Evolutionary conservation across 2,113 vertebrate species (phyloP).

Genomic region (Chionomys nivalis): DNA sequence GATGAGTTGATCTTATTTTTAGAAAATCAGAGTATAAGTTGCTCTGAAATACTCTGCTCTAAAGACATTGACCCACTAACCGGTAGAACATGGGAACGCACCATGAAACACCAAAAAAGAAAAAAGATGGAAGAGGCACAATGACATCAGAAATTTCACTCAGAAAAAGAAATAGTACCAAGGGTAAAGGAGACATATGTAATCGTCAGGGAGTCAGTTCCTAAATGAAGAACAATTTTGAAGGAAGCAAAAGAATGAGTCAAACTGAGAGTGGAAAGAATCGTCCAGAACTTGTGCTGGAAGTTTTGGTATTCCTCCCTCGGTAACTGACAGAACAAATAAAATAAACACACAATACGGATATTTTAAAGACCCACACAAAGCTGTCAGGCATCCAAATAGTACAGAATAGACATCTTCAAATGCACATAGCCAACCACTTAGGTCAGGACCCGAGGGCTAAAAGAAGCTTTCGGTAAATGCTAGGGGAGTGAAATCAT

Average conservation of each 20-base stretch:
- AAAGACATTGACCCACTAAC: not conserved
- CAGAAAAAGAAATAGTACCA: not conserved
- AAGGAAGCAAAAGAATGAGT: not conserved
- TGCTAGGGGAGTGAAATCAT: not conserved
- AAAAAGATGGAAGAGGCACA: not conserved
- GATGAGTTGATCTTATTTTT: not conserved
- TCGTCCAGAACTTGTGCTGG: no score
- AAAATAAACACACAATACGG: not conserved
- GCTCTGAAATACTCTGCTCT: not conserved
- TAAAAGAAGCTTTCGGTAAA: not conserved
- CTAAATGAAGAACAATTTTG: not conserved
- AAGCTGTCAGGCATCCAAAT: not conserved
- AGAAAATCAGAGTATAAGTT: not conserved
- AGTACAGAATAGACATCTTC: not conserved
- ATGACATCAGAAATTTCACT: not conserved
- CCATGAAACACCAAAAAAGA: not conserved
- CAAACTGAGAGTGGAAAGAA: not conserved
- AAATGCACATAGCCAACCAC: not conserved
- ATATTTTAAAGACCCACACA: not conserved
- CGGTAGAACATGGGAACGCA: not conserved
- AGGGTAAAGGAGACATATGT: not conserved
- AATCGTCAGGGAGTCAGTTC: not conserved
- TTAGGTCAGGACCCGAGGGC: not conserved
- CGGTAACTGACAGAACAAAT: not conserved
- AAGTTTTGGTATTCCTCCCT: not conserved